Evolutionary conservation across 1,140 invertebrate species (phyloP), one percentile per base, ranked within the genome.

Genomic region (Sminthurides bifidus): DNA sequence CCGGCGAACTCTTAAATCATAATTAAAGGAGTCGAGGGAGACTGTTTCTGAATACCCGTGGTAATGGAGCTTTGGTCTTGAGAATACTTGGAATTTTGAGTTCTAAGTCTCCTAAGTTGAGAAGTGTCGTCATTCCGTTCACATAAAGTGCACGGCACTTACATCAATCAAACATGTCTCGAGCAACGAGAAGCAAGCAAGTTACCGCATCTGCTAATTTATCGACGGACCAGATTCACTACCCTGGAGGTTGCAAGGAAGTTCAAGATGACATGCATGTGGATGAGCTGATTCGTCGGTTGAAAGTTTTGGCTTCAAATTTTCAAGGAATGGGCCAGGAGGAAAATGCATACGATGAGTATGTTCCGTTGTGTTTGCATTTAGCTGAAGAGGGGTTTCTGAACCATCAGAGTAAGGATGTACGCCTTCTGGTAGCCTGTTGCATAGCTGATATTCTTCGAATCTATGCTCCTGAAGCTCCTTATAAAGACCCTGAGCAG

Each of bases 381-480:
- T 76, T 96, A 48, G 91, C 90, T 1, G 86, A 92, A 67, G 92
- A 96, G 56, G 84, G 84, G 68, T 97, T 94, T 69, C 74, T 96
- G 58, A 81, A 84, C 55, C 90, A 98, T 73, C 76, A 76, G 31
- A 93, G 87, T 56, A 83, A 86, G 66, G 93, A 98, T 76, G 92
- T 98, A 0, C 87, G 94, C 68, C 73, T 98, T 43, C 72, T 96
- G 3, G 88, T 95, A 62, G 92, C 92, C 0, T 98, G 93, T 70
- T 96, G 92, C 68, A 91, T 98, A 66, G 93, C 93, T 26, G 93
- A 98, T 74, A 89, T 98, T 23, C 79, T 98, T 35, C 74, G 93
- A 58, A 89, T 98, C n/a, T 97, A 94, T 74, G 92, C 92, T 8
- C 92, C 93, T n/a, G 92, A 96, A 70, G 92, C 92, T 55, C 93